Conservation (phyloP, 1,140 invertebrate species). For the Drosophila mauritiana region DNA sequence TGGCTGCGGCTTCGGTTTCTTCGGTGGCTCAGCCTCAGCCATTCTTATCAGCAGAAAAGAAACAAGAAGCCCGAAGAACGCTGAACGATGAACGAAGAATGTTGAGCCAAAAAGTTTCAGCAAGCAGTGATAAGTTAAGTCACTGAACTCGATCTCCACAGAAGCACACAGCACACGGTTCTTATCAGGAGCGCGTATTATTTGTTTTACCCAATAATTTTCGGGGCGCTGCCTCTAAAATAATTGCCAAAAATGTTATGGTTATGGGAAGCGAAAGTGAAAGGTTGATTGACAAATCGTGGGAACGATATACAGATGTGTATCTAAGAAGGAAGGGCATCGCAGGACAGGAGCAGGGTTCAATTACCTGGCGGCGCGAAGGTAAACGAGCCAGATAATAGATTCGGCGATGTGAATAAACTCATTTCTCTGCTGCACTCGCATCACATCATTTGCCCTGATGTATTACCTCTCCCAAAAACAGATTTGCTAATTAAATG, state of each 20-base stretch:
- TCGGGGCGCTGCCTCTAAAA: constrained; percentile 25
- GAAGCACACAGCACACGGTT: constrained; percentile 24
- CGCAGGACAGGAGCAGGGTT: constrained; percentile 33
- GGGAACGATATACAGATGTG: constrained; percentile 25
- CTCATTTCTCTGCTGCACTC: constrained; percentile 43
- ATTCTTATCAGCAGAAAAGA: constrained; percentile 20
- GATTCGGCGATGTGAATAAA: constrained; percentile 63
- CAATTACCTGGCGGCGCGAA: constrained; percentile 35
- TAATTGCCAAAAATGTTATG: constrained; percentile 37
- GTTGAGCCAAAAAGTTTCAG: constrained; percentile 37
- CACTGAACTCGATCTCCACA: constrained; percentile 43
- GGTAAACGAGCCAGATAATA: constrained; percentile 64
- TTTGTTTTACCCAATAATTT: constrained; percentile 15
- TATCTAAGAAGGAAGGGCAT: constrained; percentile 34
- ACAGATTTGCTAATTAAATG: constrained; percentile 72
- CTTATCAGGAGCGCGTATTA: constrained; percentile 41
- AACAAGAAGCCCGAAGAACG: constrained; percentile 18
- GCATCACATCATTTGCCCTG: constrained; percentile 60
- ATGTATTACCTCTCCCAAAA: constrained; percentile 68
- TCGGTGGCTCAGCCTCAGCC: constrained; percentile 3
- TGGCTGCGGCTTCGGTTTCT: neutral
- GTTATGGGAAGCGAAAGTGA: neutral
- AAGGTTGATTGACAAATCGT: constrained; percentile 43
- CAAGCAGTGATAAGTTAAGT: constrained; percentile 44
- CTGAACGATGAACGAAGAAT: constrained; percentile 15